Evolutionary conservation across 2,113 vertebrate genomes (phyloP), one percentile per base, ranked within the genome.

Genomic region (Rhinolophus ferrumequinum): DNA sequence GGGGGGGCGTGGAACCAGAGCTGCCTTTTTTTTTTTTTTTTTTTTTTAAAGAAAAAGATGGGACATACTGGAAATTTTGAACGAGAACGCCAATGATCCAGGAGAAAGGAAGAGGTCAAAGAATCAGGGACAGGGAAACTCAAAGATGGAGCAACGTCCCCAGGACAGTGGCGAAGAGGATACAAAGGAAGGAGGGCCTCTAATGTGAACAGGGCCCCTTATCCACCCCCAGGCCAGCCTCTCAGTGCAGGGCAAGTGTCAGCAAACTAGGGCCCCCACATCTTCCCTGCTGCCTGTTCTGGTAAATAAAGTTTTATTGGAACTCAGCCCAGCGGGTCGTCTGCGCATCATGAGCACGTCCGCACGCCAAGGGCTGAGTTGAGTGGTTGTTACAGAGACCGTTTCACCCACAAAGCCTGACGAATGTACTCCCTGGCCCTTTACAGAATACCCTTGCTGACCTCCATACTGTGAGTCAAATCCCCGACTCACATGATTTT

Each of bases 281-380:
- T 30, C 14, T 26, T 21, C 16, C 6, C 33, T 52, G 35, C 50
- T 73, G 8, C 24, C 66, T 47, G 33, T 4, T 72, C n/a, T 54
- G 80, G 41, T 30, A 62, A 95, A 77, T 84, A 67, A 80, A 90
- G 56, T 84, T 85, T 88, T 76, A 33, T n/a, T 47, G 15, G 38
- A 66, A 64, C 22, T 28, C 5, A 35, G 41, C 11, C 62, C 5
- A 2, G 28, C 0, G 2, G 2, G 33, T 62, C 12, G 1, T 54
- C 18, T 35, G 6, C 3, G 12, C 2, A 5, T 18, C 60, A 10
- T 6, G 33, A 73, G 82, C 10, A 19, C 35, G 18, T 62, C 33
- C 0, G 3, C 6, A 35, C 26, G 30, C 13, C 18, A 52, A 77
- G n/a, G 22, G 3, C 12, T 47, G 52, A 75, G 56, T 0, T 8